Conservation (phyloP, 2,113 vertebrate species). For the Tragelaphus strepsiceros region DNA sequence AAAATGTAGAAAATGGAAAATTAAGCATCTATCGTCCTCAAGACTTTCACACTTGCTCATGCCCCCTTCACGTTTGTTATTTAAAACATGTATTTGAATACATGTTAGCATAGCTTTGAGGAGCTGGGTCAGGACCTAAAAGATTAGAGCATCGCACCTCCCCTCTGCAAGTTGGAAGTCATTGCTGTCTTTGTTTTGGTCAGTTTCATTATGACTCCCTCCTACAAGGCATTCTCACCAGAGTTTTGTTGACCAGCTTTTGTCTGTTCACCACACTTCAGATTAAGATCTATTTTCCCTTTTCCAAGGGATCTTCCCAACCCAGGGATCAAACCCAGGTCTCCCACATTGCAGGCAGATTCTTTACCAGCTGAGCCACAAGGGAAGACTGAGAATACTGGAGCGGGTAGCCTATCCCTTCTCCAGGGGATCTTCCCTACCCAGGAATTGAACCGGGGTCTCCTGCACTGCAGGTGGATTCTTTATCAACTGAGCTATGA, state of each 20-base stretch:
- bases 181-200: neutral
- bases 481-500: neutral
- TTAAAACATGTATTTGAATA: neutral
- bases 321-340: neutral
- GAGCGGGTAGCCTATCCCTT: neutral
- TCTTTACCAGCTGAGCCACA: too few relatives aligned
- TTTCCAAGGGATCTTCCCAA: neutral
- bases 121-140: neutral
- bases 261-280: constrained; percentile 33
- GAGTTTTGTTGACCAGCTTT: neutral
- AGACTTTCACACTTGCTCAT: neutral
- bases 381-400: too few relatives aligned
- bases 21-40: constrained; percentile 47
- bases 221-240: neutral
- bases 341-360: too few relatives aligned
- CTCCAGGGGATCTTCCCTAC: neutral
- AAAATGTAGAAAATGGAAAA: constrained; percentile 70
- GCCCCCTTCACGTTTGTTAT: neutral
- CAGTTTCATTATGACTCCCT: neutral
- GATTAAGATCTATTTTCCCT: neutral
- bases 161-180: neutral
- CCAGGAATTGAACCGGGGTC: neutral
- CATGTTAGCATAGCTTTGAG: neutral
- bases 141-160: neutral
- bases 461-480: neutral